Percentiles rank a stretch among this genome's conserved stretches.
Evolutionary conservation across 2,888 invertebrate genomes (phyloP).

Genomic region (Macrophya alboannulata): DNA sequence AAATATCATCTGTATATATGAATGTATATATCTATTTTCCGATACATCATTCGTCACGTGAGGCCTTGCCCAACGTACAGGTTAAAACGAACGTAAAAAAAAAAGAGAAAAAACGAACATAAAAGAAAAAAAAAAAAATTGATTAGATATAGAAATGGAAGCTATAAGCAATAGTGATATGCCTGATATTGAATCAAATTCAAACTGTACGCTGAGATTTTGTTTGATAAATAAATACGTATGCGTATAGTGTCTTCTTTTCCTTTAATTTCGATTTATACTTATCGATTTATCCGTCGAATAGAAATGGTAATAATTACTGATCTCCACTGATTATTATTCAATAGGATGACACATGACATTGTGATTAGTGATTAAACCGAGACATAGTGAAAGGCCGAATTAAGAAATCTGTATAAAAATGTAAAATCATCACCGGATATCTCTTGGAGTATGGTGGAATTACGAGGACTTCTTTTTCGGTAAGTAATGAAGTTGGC

Average conservation of each 20-base stretch:
- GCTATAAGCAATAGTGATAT: neutral
- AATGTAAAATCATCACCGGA: slow-evolving; percentile 22
- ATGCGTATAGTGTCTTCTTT: neutral
- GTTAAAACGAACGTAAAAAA: too few relatives aligned
- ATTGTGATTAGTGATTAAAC: slow-evolving; percentile 26
- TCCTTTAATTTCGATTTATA: neutral
- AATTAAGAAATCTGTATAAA: slow-evolving; percentile 8
- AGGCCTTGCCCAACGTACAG: slow-evolving; percentile 34
- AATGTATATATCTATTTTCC: neutral
- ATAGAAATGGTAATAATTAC: neutral
- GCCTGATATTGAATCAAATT: slow-evolving; percentile 24
- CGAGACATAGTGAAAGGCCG: neutral
- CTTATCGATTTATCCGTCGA: neutral
- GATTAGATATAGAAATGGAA: slow-evolving; percentile 32
- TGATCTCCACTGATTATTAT: neutral
- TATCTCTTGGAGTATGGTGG: slow-evolving; percentile 62
- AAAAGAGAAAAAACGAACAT: too few relatives aligned
- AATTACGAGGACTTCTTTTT: slow-evolving; percentile 65
- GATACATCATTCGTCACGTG: slow-evolving; percentile 27
- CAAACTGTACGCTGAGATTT: slow-evolving; percentile 28
- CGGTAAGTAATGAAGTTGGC: slow-evolving; percentile 63
- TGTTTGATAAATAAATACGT: neutral
- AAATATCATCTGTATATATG: slow-evolving; percentile 42
- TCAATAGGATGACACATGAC: neutral
- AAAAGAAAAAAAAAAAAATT: neutral